Base-by-base conservation (phyloP, 2,888 invertebrate species). In the Mythimna lalbum region DNA sequence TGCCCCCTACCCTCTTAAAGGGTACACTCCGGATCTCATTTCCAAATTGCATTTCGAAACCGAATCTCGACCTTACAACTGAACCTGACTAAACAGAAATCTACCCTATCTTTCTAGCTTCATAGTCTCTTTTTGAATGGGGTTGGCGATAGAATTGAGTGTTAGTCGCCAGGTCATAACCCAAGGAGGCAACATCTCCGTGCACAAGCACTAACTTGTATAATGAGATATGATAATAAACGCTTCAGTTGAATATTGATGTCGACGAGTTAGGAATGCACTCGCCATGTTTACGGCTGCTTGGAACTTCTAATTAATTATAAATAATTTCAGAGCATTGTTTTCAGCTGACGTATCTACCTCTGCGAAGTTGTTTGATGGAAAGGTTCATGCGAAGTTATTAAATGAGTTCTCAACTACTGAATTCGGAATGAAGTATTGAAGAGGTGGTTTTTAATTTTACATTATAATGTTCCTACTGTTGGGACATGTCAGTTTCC, bases 141-240 rank as follows among this genome's bases (percentile, higher is more conserved):
- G 75, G 68, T 84, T 62, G 43, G 84, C 83, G 83, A 83, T 86
- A 84, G 91, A 86, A 89, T 93, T 93, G 89, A 92, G 92, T 90
- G 82, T 85, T 89, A 88, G 90, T 90, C 87, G 89, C 89, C 90
- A 92, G 94, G 94, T 93, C 92, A 94, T 92, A 92, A 91, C 91
- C 91, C 92, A 94, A 95, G 94, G 94, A 90, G 94, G 94, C 87
- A 86, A 86, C 85, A 81, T 82, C 85, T 84, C 88, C 87, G 92
- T 93, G 90, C 92, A 91, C 92, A 91, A 94, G 94, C 94, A 94
- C 95, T 96, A 96, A 96, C 95, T 96, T 92, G 95, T 94, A 96
- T 96, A 96, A 96, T 96, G 96, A 96, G 95, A 96, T 96, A 96
- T 95, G 96, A 95, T 96, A 96, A 96, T 95, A 96, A 95, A 95